Base-by-base conservation (phyloP, 2,797 vertebrate species). In the Clarias laeviceps region DNA sequence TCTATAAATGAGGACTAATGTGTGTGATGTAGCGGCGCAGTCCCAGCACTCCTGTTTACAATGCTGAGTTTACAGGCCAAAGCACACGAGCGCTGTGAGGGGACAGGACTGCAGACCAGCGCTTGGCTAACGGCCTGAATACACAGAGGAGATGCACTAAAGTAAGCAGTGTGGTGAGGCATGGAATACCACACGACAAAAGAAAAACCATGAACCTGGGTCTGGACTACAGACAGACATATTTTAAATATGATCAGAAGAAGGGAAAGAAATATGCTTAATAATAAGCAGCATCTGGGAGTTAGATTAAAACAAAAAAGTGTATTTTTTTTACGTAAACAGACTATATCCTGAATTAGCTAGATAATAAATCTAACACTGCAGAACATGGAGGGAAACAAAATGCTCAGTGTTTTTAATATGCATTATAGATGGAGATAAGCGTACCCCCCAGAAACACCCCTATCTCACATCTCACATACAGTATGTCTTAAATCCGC, bases 1-100 rank as follows among this genome's bases (percentile, higher is more conserved):
- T 82, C 82, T 82, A 82, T 86, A 86, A 87, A 87, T 84, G 82
- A 87, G 86, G n/a, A 87, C 68, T 87, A 84, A 87, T 87, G 69
- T 64, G 62, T 84, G 66, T 86, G 86, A 84, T 84, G 82, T 72
- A 80, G 56, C 59, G 11, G 17, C 20, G 59, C 59, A 80, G 76
- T 83, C 82, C 82, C 82, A 66, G 82, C 62, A 32, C 61, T 72
- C 80, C 80, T 87, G 76, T 84, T 84, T 80, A 65, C 80, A 76
- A 40, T 74, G 40, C 68, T 66, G 59, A 29, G 69, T 80, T 83
- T 79, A 80, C 66, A 86, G 40, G 32, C 76, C 76, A 57, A 70
- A 80, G 68, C 50, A 57, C 66, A 83, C 61, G 27, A 87, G 82
- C 68, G 56, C 80, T 78, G 65, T 72, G 73, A 68, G 76, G 2